Evolutionary conservation across 2,888 invertebrate genomes (phyloP), one percentile per base, ranked within the genome.

Genomic region (Dryadula phaetusa): DNA sequence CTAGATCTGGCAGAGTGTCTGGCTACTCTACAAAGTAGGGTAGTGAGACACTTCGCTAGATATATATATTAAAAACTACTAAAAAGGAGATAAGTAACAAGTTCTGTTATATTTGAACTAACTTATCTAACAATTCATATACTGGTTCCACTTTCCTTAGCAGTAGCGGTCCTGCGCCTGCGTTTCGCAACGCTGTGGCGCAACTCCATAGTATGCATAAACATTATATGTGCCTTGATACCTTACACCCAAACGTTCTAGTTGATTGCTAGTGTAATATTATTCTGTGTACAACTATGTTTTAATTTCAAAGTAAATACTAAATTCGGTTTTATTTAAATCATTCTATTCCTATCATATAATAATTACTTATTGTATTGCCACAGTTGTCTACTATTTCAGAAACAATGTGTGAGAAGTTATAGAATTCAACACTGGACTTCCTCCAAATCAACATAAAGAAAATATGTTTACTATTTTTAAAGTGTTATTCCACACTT

Each of bases 121-220:
- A 16, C 16, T 18, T 49, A 28, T 52, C 16, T 52, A 16, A 16
- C 4, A 16, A 28, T 32, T 28, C 16, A 52, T 53, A 52, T 25
- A 40, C 28, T 40, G 22, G 25, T 52, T 53, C 42, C 25, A 54
- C 54, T 44, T 53, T 46, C 47, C 37, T 64, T 20, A 14, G 44
- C 44, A 60, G 60, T 60, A 60, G 60, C 60, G 44, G 44, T 46
- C 42, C 60, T 32, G 62, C 32, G 37, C 64, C 53, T 64, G 64
- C 32, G n/a, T 64, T 53, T 64, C 54, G 64, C 42, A 64, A 64
- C 20, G 44, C 16, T 22, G 32, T 64, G 64, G 64, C 44, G 53
- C 62, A 62, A 62, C 44, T 20, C 18, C 28, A 42, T 20, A n/a
- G 28, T 32, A 63, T 53, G 42, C 52, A 28, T 44, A 54, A 44